Evolutionary conservation across 2,888 invertebrate genomes (phyloP).

Genomic region (Hymenopus coronatus): DNA sequence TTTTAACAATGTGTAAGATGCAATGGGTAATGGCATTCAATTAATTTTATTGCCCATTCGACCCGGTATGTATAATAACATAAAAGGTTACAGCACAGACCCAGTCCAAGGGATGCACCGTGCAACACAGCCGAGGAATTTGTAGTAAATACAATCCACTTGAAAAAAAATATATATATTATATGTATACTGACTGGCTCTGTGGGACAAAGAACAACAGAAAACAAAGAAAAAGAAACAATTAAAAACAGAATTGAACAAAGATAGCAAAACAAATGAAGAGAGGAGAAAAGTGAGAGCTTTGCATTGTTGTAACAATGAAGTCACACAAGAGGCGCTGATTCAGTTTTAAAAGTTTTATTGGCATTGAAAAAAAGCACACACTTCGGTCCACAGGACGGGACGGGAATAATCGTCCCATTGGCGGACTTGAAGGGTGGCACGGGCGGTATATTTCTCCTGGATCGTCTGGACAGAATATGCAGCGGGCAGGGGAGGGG

Average conservation of each 20-base stretch:
- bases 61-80: conserved; percentile 24
- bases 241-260: not conserved
- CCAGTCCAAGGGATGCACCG: conserved; percentile 22
- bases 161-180: conserved; percentile 8
- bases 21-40: conserved; percentile 31
- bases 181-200: not conserved
- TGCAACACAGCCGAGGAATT: conserved; percentile 32
- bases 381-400: conserved; percentile 33
- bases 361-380: conserved; percentile 37
- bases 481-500: conserved; percentile 4
- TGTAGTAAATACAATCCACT: conserved; percentile 21
- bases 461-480: conserved; percentile 28
- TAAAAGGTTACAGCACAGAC: conserved; percentile 27
- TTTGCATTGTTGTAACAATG: conserved; percentile 18
- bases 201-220: conserved; percentile 7
- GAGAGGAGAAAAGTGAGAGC: not conserved
- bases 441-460: conserved; percentile 33
- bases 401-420: conserved; percentile 23
- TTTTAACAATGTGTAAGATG: conserved; percentile 34
- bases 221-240: not conserved
- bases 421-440: conserved; percentile 30
- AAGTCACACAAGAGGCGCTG: conserved; percentile 28
- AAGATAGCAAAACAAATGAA: conserved; percentile 1
- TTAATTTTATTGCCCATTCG: conserved; percentile 31
- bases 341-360: conserved; percentile 36